Evolutionary conservation across 53 echinoderm and acorn worm species (phyloP), one percentile per base, ranked within the genome.

Genomic region (Paracentrotus lividus): DNA sequence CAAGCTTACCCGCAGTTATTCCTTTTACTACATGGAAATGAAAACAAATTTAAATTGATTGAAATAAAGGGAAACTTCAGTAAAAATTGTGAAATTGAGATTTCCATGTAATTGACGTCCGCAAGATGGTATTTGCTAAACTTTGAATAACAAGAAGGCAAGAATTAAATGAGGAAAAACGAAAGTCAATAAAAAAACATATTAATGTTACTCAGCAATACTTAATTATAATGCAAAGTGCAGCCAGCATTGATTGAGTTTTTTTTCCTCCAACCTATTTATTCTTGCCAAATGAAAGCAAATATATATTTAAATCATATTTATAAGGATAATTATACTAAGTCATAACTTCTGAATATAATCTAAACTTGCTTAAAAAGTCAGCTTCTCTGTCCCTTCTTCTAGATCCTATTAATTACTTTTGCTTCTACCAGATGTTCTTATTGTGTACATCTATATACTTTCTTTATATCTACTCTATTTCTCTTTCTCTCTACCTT

Each of bases 231-330:
- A n/a, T n/a, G n/a, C n/a, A n/a, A n/a, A 33, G 4, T 72, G 3
- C 38, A 10, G 72, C 12, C 4, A 26, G 3, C 45, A n/a, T 81
- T 26, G n/a, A 47, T n/a, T n/a, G n/a, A n/a, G n/a, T 47, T 24
- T 16, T 44, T 45, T n/a, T 81, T 81, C 26, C 26, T 81, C 47
- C 14, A 45, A 45, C 81, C 8, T 12, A 0, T 81, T 26, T 44
- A 81, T 81, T 81, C 81, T 81, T 81, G 81, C 81, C 45, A 45
- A 8, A 45, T 81, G 10, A 49, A 47, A 81, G 31, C 24, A 47
- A 8, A 45, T 26, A 1, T 24, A 7, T 21, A 14, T 77, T 26
- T 81, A 45, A 47, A 47, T n/a, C 10, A 14, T 81, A 47, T 26
- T 16, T 16, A 9, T 3, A 26, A 16, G 21, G 18, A 15, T 18